Evolutionary conservation across 2,113 vertebrate genomes (phyloP).

Genomic region (Turnix velox): DNA sequence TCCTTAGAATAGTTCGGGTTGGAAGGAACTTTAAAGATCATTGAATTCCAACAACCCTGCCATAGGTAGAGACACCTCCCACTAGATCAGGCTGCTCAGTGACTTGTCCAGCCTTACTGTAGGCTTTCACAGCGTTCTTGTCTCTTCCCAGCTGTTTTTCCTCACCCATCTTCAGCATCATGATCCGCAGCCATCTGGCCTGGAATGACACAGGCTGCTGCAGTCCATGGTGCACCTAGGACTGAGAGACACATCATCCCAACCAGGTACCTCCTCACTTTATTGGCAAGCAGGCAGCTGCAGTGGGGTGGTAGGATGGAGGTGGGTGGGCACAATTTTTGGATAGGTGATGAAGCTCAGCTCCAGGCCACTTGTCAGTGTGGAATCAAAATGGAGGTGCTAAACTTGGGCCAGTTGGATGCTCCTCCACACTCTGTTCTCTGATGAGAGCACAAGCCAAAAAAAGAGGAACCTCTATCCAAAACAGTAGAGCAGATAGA

Average conservation of each 20-base stretch:
- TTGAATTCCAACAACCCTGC: too few relatives aligned
- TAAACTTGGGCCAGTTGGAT: not conserved
- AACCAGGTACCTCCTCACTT: not conserved
- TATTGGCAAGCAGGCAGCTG: not conserved
- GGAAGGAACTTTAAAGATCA: too few relatives aligned
- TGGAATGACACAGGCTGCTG: accelerated
- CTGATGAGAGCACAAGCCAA: not conserved
- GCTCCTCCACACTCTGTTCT: not conserved
- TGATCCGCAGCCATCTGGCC: not conserved
- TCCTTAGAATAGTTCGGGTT: too few relatives aligned
- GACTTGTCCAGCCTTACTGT: accelerated
- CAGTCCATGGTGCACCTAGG: not conserved
- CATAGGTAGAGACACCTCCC: too few relatives aligned
- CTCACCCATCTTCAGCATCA: not conserved
- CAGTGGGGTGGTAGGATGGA: too few relatives aligned
- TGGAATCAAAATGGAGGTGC: not conserved
- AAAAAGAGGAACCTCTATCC: not conserved
- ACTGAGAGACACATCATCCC: not conserved
- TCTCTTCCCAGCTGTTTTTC: not conserved
- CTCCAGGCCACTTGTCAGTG: not conserved
- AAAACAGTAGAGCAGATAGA: not conserved
- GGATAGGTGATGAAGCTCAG: not conserved
- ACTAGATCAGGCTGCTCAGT: too few relatives aligned
- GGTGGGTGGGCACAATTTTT: not conserved
- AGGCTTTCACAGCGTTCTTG: not conserved